phyloP scores from a whole-genome alignment of 2,888 invertebrate species.

The Brenthis ino region DNA sequence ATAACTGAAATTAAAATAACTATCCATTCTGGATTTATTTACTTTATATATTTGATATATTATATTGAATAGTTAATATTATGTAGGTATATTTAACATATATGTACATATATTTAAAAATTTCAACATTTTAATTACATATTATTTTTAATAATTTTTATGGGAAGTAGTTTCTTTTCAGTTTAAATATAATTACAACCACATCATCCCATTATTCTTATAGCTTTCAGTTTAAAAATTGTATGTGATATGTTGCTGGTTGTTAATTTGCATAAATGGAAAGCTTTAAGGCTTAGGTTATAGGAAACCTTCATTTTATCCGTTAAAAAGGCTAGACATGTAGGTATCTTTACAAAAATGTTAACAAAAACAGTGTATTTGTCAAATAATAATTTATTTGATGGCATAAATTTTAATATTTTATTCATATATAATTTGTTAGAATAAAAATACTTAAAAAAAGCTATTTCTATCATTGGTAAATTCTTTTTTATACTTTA shows the following conservation, averaged over 20 bases:
- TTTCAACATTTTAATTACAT: too few relatives aligned
- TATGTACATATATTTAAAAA: too few relatives aligned
- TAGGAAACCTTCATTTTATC: conserved; percentile 1
- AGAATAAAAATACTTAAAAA: not conserved
- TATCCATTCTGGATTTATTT: too few relatives aligned
- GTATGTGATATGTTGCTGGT: conserved; percentile 17
- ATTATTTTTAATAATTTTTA: not conserved
- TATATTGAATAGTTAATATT: too few relatives aligned
- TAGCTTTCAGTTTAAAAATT: conserved; percentile 7
- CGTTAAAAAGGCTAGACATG: not conserved
- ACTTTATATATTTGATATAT: too few relatives aligned
- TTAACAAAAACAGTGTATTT: too few relatives aligned
- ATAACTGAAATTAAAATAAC: too few relatives aligned
- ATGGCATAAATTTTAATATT: too few relatives aligned
- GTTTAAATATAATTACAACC: not conserved
- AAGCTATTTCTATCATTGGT: not conserved
- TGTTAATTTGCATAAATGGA: conserved; percentile 18
- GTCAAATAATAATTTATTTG: too few relatives aligned
- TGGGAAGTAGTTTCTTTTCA: not conserved
- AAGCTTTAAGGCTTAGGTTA: conserved; percentile 9
- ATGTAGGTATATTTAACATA: too few relatives aligned
- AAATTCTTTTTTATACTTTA: too few relatives aligned
- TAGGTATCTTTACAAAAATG: not conserved
- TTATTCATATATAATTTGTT: too few relatives aligned
- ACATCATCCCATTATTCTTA: not conserved